These are phyloP conservation scores for Odocoileus virginianus DNA, from an alignment of 2,113 vertebrate species.

Conservation along the genomic window DNA sequence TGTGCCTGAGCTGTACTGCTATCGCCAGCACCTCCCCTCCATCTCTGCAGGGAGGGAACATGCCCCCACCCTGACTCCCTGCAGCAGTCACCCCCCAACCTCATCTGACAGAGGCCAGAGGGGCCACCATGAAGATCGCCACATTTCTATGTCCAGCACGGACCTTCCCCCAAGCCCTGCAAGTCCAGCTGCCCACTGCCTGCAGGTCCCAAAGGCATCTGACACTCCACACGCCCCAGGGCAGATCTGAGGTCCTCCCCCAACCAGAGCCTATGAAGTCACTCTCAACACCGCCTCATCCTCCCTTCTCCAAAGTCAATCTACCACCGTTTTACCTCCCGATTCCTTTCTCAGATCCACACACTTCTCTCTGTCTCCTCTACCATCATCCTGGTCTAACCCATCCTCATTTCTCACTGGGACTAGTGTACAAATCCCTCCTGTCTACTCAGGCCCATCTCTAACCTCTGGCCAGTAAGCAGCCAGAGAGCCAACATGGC, in stretches of 20 bases:
- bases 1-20: not conserved
- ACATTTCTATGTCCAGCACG: accelerated
- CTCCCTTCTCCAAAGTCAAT: not conserved
- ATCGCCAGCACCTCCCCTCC: not conserved
- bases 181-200: not conserved
- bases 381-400: not conserved
- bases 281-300: not conserved
- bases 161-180: not conserved
- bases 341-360: not conserved
- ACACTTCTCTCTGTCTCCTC: not conserved
- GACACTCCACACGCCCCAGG: too few relatives aligned
- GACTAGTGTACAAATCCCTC: not conserved
- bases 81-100: not conserved
- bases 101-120: not conserved
- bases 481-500: not conserved
- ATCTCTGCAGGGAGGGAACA: not conserved
- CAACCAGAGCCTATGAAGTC: not conserved
- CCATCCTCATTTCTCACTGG: not conserved
- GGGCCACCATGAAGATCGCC: not conserved
- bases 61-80: accelerated
- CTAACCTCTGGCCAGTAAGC: not conserved
- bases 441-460: not conserved
- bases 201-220: not conserved
- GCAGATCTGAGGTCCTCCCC: not conserved
- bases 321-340: not conserved